phyloP scores from a whole-genome alignment of 2,888 invertebrate species.

The Protonemura montana region DNA sequence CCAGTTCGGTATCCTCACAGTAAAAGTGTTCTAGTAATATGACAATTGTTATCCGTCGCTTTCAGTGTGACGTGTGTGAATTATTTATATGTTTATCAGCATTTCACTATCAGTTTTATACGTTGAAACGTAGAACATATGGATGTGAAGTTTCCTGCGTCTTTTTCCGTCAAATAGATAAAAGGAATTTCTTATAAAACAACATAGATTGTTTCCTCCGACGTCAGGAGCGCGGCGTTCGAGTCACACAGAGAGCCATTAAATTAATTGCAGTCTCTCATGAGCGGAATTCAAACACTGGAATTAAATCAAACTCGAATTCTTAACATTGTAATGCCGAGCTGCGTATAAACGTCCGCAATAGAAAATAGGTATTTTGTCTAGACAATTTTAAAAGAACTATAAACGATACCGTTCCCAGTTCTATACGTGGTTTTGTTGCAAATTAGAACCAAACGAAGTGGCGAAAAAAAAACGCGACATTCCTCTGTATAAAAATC shows the following conservation, averaged over 20 bases:
- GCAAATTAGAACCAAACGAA: neutral
- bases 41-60: neutral
- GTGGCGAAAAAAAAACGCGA: neutral
- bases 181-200: conserved; percentile 43
- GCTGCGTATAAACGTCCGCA: neutral
- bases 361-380: neutral
- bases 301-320: conserved; percentile 39
- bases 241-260: conserved; percentile 45
- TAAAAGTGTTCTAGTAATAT: neutral
- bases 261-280: conserved; percentile 48
- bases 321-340: neutral
- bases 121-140: neutral
- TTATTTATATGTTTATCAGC: neutral
- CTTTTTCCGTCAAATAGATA: conserved; percentile 42
- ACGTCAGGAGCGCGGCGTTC: neutral
- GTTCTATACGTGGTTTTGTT: neutral
- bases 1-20: no score
- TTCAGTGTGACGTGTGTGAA: no score
- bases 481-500: neutral
- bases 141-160: conserved; percentile 1
- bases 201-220: neutral
- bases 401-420: neutral
- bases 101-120: neutral
- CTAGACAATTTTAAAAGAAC: neutral
- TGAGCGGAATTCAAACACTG: conserved; percentile 36